Base-by-base conservation (phyloP, 2,797 vertebrate species). In the Fistularia commersonii region DNA sequence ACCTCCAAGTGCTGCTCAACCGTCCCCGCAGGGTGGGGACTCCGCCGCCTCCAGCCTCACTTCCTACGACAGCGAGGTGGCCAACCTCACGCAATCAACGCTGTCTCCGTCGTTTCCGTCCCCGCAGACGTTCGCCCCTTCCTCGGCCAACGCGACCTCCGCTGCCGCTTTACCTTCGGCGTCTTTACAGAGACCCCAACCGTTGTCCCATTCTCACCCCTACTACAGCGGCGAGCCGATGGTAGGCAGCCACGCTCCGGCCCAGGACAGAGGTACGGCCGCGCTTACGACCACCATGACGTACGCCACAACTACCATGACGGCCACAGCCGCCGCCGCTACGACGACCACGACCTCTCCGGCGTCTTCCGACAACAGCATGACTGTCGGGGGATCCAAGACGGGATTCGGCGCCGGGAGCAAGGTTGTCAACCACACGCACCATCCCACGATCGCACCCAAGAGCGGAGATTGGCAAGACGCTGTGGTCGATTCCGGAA, bases 61-160 rank as follows among this genome's bases (percentile, higher is more conserved):
- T 1, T 97, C 95, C 7, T 97, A 97, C 0, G 95, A 97, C 82
- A 97, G 95, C 1, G 95, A 97, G 69, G 95, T 97, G 69, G 95
- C 95, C 50, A 96, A 92, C 59, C 90, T 97, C 48, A 97, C 95
- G 7, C 94, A 96, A 61, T 92, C 91, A 0, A 86, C 89, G 12
- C 81, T 91, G 0, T 87, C 90, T 13, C 88, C 89, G 5, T 89
- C 91, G 5, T 87, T 88, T 42, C 82, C 88, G 0, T 88, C 87
- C 38, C 74, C 88, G 10, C 89, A 89, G 45, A 82, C 80, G 42
- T 88, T 88, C 48, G 79, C 85, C 33, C 54, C 66, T 40, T 69
- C 82, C 38, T 79, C 85, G 47, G 33, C 61, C 12, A 40, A 60
- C 8, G 54, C 42, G 57, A 64, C 72, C 52, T 69, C 80, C 32